phyloP scores from a whole-genome alignment of 2,797 vertebrate genomes.

The Melanogrammus aeglefinus region DNA sequence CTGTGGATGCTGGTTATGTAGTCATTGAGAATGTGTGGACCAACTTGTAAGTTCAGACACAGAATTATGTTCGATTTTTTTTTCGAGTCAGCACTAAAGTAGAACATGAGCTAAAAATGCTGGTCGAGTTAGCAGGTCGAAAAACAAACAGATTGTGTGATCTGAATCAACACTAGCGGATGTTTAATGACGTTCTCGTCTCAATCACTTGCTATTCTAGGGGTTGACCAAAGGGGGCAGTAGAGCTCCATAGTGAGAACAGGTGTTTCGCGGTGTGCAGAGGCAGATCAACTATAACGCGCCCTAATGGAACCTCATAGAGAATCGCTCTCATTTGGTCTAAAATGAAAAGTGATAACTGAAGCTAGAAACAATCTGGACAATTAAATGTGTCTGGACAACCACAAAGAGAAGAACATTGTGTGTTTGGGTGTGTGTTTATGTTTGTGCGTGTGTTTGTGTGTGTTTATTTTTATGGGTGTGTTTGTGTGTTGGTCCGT shows the following conservation, averaged over 20 bases:
- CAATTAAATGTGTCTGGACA: constrained; percentile 7
- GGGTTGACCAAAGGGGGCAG: constrained; percentile 29
- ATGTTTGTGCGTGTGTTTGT: background rate
- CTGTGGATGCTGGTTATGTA: too few species aligned
- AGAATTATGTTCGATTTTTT: too few species aligned
- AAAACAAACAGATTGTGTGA: too few species aligned
- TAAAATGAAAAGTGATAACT: constrained; percentile 19
- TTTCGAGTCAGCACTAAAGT: too few species aligned
- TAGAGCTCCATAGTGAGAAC: constrained; percentile 5
- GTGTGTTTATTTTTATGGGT: background rate
- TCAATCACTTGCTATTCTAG: background rate
- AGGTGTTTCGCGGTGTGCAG: background rate
- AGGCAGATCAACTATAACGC: constrained; percentile 10
- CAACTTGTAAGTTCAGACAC: background rate
- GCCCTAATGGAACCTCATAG: background rate
- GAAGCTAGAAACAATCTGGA: constrained; percentile 2
- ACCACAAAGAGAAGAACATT: background rate
- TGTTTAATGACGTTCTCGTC: background rate
- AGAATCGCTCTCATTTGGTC: constrained; percentile 20
- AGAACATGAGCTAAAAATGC: too few species aligned
- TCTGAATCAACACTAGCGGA: too few species aligned
- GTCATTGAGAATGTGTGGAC: background rate
- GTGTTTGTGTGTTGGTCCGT: background rate
- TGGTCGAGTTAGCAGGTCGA: too few species aligned
- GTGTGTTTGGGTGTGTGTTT: constrained; percentile 7